phyloP scores from a whole-genome alignment of 2,113 vertebrate species.

The Gasterosteus aculeatus region DNA sequence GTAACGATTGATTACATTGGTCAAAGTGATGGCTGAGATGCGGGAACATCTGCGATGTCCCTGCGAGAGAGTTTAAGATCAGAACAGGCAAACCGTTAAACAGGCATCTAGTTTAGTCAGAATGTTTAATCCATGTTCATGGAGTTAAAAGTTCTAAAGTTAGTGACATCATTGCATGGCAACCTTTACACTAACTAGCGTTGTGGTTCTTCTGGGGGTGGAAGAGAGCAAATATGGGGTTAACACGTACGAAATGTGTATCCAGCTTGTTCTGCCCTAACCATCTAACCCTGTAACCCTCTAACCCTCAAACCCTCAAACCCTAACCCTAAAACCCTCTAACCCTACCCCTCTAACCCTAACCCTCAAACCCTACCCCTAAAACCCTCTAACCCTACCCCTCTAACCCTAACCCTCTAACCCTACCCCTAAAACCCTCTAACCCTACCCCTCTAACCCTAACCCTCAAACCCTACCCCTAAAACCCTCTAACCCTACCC shows the following conservation, averaged over 20 bases:
- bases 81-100: background rate
- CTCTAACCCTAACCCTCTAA: too few species aligned
- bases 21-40: background rate
- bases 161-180: background rate
- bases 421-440: too few species aligned
- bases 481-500: too few species aligned
- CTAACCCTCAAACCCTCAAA: background rate
- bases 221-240: background rate
- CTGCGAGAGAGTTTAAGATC: background rate
- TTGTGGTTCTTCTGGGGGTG: background rate
- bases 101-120: background rate
- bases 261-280: background rate
- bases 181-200: background rate
- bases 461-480: too few species aligned
- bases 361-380: too few species aligned
- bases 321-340: background rate
- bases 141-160: background rate
- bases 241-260: background rate
- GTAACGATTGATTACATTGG: background rate
- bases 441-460: too few species aligned
- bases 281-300: too few species aligned
- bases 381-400: too few species aligned
- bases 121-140: background rate
- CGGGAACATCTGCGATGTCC: slow-evolving; percentile 3
- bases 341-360: too few species aligned